phyloP scores from a whole-genome alignment of 2,888 invertebrate species.

The Rotaria socialis region DNA sequence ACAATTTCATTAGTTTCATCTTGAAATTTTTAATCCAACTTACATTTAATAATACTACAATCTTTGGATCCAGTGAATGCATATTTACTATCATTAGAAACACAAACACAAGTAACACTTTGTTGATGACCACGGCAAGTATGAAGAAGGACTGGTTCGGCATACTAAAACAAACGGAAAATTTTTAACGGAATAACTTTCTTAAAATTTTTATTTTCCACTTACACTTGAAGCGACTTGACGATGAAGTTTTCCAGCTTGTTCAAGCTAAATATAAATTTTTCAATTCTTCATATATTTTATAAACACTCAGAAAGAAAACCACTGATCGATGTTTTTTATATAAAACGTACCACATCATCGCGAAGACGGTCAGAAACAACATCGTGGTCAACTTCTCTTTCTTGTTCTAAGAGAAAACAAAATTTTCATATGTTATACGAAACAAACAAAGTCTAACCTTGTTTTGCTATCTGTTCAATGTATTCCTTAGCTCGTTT shows the following conservation, averaged over 20 bases:
- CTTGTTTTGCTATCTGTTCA: slow-evolving; percentile 75
- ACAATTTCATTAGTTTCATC: neutral
- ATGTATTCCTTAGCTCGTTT: slow-evolving; percentile 83
- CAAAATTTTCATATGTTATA: no score
- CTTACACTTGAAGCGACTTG: slow-evolving; percentile 31
- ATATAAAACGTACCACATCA: slow-evolving; percentile 56
- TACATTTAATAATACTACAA: slow-evolving; percentile 78
- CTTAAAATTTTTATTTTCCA: neutral
- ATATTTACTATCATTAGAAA: slow-evolving; percentile 70
- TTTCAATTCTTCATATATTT: no score
- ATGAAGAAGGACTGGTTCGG: slow-evolving; percentile 50
- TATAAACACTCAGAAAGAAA: no score
- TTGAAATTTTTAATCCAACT: slow-evolving; percentile 49
- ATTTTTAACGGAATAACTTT: no score
- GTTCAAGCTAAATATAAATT: slow-evolving; percentile 65
- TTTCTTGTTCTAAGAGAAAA: slow-evolving; percentile 50
- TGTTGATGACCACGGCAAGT: slow-evolving; percentile 69
- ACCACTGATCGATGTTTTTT: no score
- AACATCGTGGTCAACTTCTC: slow-evolving; percentile 48
- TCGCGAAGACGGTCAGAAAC: slow-evolving; percentile 62
- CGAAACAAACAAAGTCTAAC: slow-evolving; percentile 33
- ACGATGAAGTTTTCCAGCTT: slow-evolving; percentile 69
- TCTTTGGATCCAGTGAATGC: slow-evolving; percentile 83
- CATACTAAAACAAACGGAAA: slow-evolving; percentile 49
- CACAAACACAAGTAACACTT: slow-evolving; percentile 74